A percentile compares a stretch with the other conserved stretches of the same genome.
Conservation (phyloP, 2,888 invertebrate genomes). For the Diarsia dahlii region DNA sequence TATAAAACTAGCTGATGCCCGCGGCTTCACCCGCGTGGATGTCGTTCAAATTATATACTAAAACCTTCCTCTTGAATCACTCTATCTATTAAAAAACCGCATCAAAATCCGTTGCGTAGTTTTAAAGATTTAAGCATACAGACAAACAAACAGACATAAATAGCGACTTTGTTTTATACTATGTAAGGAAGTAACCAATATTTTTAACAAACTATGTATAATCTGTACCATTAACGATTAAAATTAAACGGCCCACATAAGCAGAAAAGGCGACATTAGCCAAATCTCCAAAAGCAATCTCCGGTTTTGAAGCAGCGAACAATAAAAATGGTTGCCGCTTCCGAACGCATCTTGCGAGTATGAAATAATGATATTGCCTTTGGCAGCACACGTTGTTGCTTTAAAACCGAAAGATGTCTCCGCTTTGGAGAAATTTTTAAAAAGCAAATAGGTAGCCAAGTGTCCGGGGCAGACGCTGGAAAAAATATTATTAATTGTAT, state of each 20-base stretch:
- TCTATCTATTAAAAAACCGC: too few relatives aligned
- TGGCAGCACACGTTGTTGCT: slow-evolving; percentile 78
- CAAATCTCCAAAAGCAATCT: slow-evolving; percentile 66
- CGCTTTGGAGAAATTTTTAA: slow-evolving; percentile 71
- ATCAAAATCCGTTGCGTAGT: too few relatives aligned
- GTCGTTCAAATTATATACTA: too few relatives aligned
- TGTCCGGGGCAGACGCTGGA: slow-evolving; percentile 53
- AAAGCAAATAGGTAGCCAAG: slow-evolving; percentile 74
- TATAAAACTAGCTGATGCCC: too few relatives aligned
- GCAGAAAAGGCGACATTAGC: slow-evolving; percentile 57
- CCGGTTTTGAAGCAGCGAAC: slow-evolving; percentile 74
- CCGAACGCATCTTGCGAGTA: slow-evolving; percentile 78
- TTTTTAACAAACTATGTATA: not conserved
- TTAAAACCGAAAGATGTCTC: slow-evolving; percentile 68
- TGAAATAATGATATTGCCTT: slow-evolving; percentile 86
- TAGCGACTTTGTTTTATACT: too few relatives aligned
- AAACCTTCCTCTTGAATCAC: too few relatives aligned
- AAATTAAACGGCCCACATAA: slow-evolving; percentile 56
- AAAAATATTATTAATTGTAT: slow-evolving; percentile 59
- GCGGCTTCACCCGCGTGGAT: too few relatives aligned
- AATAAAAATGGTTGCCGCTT: slow-evolving; percentile 80
- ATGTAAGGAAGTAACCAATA: too few relatives aligned
- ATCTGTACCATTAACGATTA: slow-evolving; percentile 39
- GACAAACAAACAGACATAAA: too few relatives aligned
- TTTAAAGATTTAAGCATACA: too few relatives aligned